Base-by-base conservation (phyloP, 2,888 invertebrate genomes). In the Rhagonycha lutea region DNA sequence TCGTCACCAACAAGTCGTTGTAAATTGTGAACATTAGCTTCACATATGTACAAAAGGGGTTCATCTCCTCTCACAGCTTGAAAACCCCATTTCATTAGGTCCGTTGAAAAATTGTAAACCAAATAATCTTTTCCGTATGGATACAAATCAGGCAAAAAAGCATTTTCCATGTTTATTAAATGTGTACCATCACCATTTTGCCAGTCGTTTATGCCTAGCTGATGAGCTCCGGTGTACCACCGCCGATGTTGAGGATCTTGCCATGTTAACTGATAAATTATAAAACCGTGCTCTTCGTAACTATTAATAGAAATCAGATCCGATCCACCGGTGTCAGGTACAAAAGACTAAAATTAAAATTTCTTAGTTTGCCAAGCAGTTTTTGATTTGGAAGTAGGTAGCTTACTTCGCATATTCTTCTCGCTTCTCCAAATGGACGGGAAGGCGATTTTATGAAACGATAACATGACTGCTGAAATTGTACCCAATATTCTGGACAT, bases 401-500 rank as follows among this genome's bases (percentile, higher is more conserved):
- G 80, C 83, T 82, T 83, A 88, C 88, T 86, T 91, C 92, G 85
- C 97, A 98, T 81, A 95, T 94, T 83, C 92, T 92, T 81, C 94
- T 91, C 0, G 97, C 96, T 82, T 96, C 96, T 82, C 92, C 93
- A 84, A 94, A 92, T 62, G 92, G 92, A 73, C 93, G 94, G 82
- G 92, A 91, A 0, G 97, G 97, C 5, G 96, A 96, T 83, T 95
- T 94, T 3, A 96, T 95, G 84, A 98, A 98, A 70, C 95, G 92
- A 86, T 96, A 98, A 87, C 98, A 98, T 0, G 94, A 92, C 77
- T 94, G 92, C 79, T 93, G 91, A 84, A 91, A 95, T 29, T 92
- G 91, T n/a, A 94, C 88, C 98, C 98, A 98, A 86, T 96, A 92
- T 71, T 94, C 92, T 0, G 97, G 98, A 87, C 98, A 98, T 84